A percentile compares a stretch with the other conserved stretches of the same genome.
These are phyloP conservation scores for Peucedramus taeniatus DNA, from an alignment of 2,113 vertebrate species.

Conservation along the genomic window DNA sequence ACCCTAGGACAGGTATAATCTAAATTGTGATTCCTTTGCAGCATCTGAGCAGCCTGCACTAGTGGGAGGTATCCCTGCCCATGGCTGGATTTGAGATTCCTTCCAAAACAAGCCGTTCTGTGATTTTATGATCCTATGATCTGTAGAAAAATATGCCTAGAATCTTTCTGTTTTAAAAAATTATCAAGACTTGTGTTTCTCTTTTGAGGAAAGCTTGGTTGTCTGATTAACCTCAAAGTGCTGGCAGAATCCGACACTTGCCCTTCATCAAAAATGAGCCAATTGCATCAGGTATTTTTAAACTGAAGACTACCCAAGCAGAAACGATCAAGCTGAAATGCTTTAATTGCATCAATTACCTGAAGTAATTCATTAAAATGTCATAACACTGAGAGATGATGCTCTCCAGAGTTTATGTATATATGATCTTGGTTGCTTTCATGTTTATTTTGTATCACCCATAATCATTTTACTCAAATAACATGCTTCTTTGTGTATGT, in stretches of 20 bases:
- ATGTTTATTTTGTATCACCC: neutral
- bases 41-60: neutral
- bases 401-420: neutral
- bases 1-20: no score
- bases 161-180: neutral
- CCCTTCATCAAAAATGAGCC: neutral
- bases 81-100: neutral
- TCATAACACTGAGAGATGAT: neutral
- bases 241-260: neutral
- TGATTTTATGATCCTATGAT: neutral
- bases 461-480: neutral
- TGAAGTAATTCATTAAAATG: conserved; percentile 30
- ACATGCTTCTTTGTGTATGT: neutral
- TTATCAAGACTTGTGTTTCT: neutral
- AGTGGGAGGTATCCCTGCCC: neutral
- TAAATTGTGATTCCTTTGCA: neutral
- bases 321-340: neutral
- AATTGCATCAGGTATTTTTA: conserved; percentile 6
- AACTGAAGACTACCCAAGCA: neutral
- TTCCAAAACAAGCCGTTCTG: neutral
- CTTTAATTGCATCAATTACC: conserved; percentile 25
- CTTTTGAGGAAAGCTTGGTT: neutral
- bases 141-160: neutral
- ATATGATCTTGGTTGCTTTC: neutral
- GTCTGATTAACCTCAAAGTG: neutral